Conservation (phyloP, 2,797 vertebrate genomes). For the Lemur catta region DNA sequence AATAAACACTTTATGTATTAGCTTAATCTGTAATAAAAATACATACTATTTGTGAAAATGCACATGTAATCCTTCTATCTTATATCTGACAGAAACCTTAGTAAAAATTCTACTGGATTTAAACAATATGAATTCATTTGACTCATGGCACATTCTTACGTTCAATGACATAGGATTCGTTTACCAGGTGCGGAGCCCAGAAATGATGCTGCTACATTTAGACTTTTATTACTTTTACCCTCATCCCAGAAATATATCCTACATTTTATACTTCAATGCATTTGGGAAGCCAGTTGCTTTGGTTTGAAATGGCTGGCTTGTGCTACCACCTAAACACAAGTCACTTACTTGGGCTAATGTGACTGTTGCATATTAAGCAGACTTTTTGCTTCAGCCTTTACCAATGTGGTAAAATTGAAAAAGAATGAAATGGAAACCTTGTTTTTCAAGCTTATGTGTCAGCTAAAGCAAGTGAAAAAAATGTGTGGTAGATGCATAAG, state of each 20-base stretch:
- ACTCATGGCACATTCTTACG: neutral
- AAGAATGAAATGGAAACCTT: neutral
- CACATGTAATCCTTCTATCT: neutral
- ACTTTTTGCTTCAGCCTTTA: neutral
- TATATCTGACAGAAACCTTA: neutral
- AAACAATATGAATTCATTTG: neutral
- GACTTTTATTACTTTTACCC: constrained; percentile 28
- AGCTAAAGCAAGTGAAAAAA: constrained; percentile 18
- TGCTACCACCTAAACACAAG: neutral
- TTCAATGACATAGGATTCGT: neutral
- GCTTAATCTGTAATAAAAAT: neutral
- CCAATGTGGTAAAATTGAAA: neutral
- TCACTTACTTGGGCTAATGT: neutral
- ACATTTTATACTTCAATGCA: neutral
- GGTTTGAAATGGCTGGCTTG: neutral
- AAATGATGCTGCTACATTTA: neutral
- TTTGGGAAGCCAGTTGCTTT: neutral
- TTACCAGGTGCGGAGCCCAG: neutral
- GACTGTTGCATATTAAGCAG: neutral
- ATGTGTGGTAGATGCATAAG: neutral
- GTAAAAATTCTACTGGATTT: neutral
- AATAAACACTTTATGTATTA: neutral
- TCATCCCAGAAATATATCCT: neutral
- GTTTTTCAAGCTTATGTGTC: neutral
- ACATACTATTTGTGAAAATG: neutral